phyloP scores from a whole-genome alignment of 53 echinoderm and acorn worm genomes.

The Holothuria leucospilota region DNA sequence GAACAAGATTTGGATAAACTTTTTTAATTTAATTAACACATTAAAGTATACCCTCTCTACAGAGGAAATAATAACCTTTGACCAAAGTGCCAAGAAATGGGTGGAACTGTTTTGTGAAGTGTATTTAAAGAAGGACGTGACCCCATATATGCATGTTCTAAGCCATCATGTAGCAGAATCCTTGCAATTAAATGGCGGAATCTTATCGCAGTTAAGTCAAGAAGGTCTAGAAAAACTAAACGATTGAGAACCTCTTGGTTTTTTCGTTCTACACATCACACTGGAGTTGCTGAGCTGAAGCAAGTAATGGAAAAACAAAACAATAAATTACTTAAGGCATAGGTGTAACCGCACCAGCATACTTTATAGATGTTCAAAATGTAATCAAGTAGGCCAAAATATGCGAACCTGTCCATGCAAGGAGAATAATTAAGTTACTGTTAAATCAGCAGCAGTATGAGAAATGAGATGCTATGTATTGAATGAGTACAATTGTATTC shows the following conservation, averaged over 20 bases:
- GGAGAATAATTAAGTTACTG: too few relatives aligned
- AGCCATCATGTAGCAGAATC: slow-evolving; percentile 16
- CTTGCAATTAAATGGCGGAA: slow-evolving; percentile 15
- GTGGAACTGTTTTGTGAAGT: slow-evolving; percentile 23
- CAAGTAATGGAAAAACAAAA: slow-evolving; percentile 55
- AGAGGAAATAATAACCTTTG: slow-evolving; percentile 10
- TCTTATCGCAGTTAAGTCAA: slow-evolving; percentile 22
- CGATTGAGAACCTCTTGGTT: slow-evolving; percentile 24
- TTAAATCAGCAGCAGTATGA: too few relatives aligned
- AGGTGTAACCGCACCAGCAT: not conserved
- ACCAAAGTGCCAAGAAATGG: slow-evolving; percentile 17
- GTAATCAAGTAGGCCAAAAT: too few relatives aligned
- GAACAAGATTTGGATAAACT: not conserved
- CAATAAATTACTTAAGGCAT: not conserved
- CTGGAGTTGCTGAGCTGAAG: not conserved
- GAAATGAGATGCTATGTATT: too few relatives aligned
- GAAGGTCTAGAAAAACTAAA: slow-evolving; percentile 55
- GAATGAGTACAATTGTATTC: too few relatives aligned
- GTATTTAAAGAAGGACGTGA: slow-evolving; percentile 50
- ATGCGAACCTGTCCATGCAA: too few relatives aligned
- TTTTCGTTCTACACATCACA: slow-evolving; percentile 43
- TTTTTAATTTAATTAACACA: not conserved
- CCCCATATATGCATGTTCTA: slow-evolving; percentile 48
- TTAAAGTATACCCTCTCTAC: not conserved
- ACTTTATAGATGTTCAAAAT: too few relatives aligned